Base-by-base conservation (phyloP, 1,140 invertebrate genomes). In the Drosophila ohnishii region DNA sequence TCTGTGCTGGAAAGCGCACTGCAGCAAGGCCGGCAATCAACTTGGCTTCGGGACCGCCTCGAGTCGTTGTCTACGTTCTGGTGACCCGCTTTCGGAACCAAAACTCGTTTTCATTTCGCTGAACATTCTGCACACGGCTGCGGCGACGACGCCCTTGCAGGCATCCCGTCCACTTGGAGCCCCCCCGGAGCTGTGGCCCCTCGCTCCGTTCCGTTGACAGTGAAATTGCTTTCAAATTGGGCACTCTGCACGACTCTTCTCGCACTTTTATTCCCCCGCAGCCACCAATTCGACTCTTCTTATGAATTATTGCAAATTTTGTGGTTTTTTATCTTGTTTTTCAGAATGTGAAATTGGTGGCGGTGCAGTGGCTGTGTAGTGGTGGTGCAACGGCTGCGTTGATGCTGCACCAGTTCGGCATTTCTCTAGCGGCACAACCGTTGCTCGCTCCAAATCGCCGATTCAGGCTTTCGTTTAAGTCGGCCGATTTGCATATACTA, bases 301-400 rank as follows among this genome's bases (percentile, higher is more conserved):
- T 88, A 87, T 87, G 84, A 87, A 87, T 87, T 83, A 83, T 87
- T 87, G 83, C 65, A 77, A 76, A 83, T 88, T 88, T 83, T 65
- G 76, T 88, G 84, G 78, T 65, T 73, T 77, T 76, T 88, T 88
- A 76, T 70, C 84, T 79, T 63, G 78, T 88, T 83, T 75, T 88
- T 87, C 73, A 88, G 83, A 87, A 87, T 87, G 83, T 88, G 83
- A 88, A 86, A 86, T 86, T 86, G 79, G 74, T 50, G 61, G 74
- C 47, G 16, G 35, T 40, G 57, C 71, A 53, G 37, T 61, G 19
- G 16, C 37, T n/a, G 2, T 1, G 13, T 14, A 8, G 37, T 44
- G 40, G 34, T 51, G 25, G 22, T 47, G 22, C 22, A 28, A 10
- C 9, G n/a, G 45, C 22, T 30, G 48, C 14, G 22, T 22, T 42